These are phyloP conservation scores for Chamaea fasciata DNA, from an alignment of 2,113 vertebrate genomes.

Conservation along the genomic window DNA sequence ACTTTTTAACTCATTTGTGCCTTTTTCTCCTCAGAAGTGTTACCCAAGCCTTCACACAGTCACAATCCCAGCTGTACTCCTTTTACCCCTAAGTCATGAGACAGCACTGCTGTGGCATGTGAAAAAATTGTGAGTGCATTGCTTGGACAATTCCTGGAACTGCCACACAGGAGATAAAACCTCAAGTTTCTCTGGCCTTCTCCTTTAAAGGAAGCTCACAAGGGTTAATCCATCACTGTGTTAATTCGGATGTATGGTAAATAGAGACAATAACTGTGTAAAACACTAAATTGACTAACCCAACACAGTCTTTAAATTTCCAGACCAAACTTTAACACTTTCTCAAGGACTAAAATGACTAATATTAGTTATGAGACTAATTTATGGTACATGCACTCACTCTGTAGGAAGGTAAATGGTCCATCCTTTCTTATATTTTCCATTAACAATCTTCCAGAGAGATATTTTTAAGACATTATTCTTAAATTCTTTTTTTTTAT, in stretches of 20 bases:
- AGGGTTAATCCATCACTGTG: neutral
- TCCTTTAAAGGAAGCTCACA: neutral
- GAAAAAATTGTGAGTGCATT: neutral
- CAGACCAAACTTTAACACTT: neutral
- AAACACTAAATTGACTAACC: fast-evolving
- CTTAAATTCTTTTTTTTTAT: neutral
- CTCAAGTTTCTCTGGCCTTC: neutral
- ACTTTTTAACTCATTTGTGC: neutral
- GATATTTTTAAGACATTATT: neutral
- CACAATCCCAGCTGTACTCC: neutral
- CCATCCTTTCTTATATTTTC: neutral
- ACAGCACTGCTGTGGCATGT: neutral
- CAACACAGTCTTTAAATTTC: neutral
- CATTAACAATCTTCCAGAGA: neutral
- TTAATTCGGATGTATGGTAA: neutral
- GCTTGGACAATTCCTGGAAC: neutral
- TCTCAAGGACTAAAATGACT: neutral
- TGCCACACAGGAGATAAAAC: neutral
- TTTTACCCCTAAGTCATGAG: neutral
- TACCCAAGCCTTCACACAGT: neutral
- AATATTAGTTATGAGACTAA: neutral
- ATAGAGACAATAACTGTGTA: neutral
- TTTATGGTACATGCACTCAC: neutral
- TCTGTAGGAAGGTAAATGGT: neutral
- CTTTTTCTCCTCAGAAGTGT: neutral